Conservation (phyloP, 2,113 vertebrate genomes). For the Dissostichus mawsoni region DNA sequence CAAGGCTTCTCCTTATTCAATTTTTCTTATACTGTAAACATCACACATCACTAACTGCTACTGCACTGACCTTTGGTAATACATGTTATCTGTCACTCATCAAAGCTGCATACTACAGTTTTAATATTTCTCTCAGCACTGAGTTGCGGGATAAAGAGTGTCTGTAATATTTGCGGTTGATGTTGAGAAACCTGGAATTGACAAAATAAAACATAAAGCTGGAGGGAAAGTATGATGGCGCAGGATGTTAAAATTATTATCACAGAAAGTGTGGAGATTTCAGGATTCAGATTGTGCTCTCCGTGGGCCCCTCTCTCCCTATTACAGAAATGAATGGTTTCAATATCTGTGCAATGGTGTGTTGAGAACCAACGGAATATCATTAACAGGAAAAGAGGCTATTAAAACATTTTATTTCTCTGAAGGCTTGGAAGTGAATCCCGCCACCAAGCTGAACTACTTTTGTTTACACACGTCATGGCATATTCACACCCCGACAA, state of each 20-base stretch:
- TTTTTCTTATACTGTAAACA: conserved; percentile 20
- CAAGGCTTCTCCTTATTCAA: conserved; percentile 25
- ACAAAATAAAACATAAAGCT: conserved; percentile 31
- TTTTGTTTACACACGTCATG: conserved; percentile 84
- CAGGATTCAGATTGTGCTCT: conserved; percentile 83
- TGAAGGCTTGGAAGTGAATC: conserved; percentile 82
- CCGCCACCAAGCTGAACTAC: conserved; percentile 80
- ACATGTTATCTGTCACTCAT: conserved; percentile 18
- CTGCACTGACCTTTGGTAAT: conserved; percentile 25
- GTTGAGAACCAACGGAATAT: conserved; percentile 91
- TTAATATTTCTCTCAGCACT: conserved; percentile 13
- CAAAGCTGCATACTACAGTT: conserved; percentile 17
- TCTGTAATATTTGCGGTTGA: background rate
- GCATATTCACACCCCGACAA: conserved; percentile 76
- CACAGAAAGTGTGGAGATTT: conserved; percentile 74
- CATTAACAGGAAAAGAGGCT: conserved; percentile 89
- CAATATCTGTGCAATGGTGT: conserved; percentile 93
- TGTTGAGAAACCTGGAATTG: conserved; percentile 25
- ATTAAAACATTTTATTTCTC: conserved; percentile 89
- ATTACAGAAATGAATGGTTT: conserved; percentile 93
- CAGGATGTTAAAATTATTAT: conserved; percentile 64
- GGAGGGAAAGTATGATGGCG: conserved; percentile 39
- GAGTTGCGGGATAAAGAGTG: background rate
- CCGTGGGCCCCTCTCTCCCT: conserved; percentile 78
- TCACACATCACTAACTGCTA: background rate